phyloP scores from a whole-genome alignment of 2,888 invertebrate species.

The Drosophila mulleri region DNA sequence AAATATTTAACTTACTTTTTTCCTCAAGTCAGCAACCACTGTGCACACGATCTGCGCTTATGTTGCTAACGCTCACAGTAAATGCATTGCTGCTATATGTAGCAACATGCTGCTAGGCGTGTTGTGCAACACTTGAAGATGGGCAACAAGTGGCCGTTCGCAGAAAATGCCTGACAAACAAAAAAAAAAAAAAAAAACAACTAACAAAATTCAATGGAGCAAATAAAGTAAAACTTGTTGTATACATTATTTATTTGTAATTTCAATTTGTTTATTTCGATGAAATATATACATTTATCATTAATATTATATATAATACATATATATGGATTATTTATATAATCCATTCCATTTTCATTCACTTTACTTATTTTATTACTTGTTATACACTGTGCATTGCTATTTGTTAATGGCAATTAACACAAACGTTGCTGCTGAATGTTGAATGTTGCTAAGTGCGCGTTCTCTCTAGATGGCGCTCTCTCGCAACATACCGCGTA shows the following conservation, averaged over 20 bases:
- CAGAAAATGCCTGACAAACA: slow-evolving; percentile 22
- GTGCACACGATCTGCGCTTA: slow-evolving; percentile 36
- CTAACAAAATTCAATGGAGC: not conserved
- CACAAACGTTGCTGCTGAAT: slow-evolving; percentile 1
- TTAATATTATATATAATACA: not conserved
- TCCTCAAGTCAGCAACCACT: slow-evolving; percentile 20
- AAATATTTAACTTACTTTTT: not conserved
- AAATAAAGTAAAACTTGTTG: not conserved
- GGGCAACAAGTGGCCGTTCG: slow-evolving; percentile 62
- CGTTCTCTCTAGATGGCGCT: not conserved
- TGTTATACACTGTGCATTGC: slow-evolving; percentile 9
- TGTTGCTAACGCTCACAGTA: slow-evolving; percentile 13
- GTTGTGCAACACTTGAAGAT: slow-evolving; percentile 36
- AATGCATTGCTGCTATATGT: not conserved
- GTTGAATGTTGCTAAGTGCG: slow-evolving; percentile 6
- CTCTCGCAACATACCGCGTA: slow-evolving; percentile 33
- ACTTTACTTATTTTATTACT: not conserved
- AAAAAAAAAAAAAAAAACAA: not conserved
- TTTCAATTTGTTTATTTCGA: not conserved
- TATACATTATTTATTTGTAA: not conserved
- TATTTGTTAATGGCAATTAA: slow-evolving; percentile 12
- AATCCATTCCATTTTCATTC: not conserved
- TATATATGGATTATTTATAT: not conserved
- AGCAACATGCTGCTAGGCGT: slow-evolving; percentile 32
- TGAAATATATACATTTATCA: not conserved